phyloP scores from a whole-genome alignment of 2,888 invertebrate genomes.

The Hypolimnas misippus region DNA sequence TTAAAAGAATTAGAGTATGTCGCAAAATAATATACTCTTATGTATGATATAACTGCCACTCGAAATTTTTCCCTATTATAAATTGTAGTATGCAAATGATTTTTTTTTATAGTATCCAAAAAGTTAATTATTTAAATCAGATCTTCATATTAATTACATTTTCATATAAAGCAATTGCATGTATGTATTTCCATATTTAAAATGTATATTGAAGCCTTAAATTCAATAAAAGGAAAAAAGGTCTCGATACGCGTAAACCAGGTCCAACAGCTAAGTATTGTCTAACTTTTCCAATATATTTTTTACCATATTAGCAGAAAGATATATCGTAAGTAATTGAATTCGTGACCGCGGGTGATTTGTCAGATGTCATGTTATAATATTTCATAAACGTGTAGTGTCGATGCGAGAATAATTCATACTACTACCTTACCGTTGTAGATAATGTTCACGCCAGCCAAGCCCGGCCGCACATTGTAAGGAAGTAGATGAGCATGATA shows the following conservation, averaged over 20 bases:
- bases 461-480: not conserved
- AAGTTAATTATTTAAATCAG: no score
- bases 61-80: not conserved
- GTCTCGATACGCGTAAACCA: no score
- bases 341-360: conserved; percentile 15
- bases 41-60: not conserved
- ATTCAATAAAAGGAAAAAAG: no score
- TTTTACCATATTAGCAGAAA: conserved; percentile 4
- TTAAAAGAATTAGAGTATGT: not conserved
- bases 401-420: conserved; percentile 33
- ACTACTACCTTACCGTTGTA: conserved; percentile 23
- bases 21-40: not conserved
- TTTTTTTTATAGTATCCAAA: no score
- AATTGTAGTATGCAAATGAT: no score
- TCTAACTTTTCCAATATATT: not conserved
- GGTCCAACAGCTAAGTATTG: no score
- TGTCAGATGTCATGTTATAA: conserved; percentile 21
- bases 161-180: no score
- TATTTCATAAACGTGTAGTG: conserved; percentile 19
- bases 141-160: no score
- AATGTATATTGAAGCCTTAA: no score
- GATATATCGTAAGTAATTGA: conserved; percentile 7
- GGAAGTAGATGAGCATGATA: no score
- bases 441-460: not conserved
- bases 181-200: no score